Evolutionary conservation across 1,140 invertebrate species (phyloP).

Genomic region (Ceratina australensis): DNA sequence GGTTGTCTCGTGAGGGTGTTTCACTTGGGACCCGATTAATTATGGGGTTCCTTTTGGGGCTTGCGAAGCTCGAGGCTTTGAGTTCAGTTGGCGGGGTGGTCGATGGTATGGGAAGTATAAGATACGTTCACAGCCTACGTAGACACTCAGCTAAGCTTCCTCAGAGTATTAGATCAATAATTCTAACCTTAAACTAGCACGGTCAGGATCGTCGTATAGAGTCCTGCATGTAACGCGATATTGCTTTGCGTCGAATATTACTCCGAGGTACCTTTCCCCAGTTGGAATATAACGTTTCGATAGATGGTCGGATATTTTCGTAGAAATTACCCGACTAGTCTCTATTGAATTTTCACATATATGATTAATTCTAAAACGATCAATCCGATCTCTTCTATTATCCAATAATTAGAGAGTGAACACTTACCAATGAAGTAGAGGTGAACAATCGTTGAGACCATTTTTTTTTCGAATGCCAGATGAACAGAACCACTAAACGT

Average conservation of each 20-base stretch:
- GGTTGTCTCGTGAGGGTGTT: conserved; percentile 65
- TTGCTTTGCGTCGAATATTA: conserved; percentile 55
- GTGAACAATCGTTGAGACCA: background rate
- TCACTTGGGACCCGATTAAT: conserved; percentile 76
- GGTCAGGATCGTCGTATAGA: conserved; percentile 58
- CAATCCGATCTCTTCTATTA: background rate
- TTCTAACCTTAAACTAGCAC: conserved; percentile 75
- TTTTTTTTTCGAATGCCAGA: background rate
- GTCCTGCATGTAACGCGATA: conserved; percentile 65
- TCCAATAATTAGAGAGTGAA: background rate
- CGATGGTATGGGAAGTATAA: conserved; percentile 71
- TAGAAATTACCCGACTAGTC: background rate
- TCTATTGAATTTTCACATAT: background rate
- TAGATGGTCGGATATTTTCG: conserved; percentile 39
- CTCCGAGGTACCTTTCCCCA: conserved; percentile 31
- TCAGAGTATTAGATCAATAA: conserved; percentile 80
- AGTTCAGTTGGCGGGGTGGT: conserved; percentile 72
- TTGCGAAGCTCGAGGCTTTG: conserved; percentile 73
- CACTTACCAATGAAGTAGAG: conserved; percentile 2
- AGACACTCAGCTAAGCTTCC: conserved; percentile 76
- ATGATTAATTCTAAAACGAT: background rate
- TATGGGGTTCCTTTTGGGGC: conserved; percentile 75
- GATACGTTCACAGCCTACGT: conserved; percentile 73
- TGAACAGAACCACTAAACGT: background rate
- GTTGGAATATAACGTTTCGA: conserved; percentile 48